Base-by-base conservation (phyloP, 1,140 invertebrate species). In the Nomia melanderi region DNA sequence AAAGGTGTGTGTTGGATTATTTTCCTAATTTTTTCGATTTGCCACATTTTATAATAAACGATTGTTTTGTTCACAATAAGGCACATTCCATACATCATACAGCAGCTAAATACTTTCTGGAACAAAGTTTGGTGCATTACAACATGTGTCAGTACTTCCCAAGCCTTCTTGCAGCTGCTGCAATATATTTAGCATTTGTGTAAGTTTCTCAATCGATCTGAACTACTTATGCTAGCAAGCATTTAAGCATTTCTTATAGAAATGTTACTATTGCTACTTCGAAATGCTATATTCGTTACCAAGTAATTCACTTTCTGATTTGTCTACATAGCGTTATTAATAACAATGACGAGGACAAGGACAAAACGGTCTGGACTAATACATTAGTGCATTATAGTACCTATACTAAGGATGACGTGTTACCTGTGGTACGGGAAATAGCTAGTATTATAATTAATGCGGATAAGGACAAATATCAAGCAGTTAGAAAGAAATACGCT, bases 21-120 rank as follows among this genome's bases (percentile, higher is more conserved):
- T 36, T 3, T 6, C 7, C 3, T 11, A n/a, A 20, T 53, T 44
- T 53, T 2, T 23, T 0, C 12, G 20, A 41, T 60, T 2, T 25
- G 7, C 17, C 36, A 8, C 25, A 14, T 14, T 1, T 36, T 54
- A 27, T 23, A 6, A 25, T 1, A 25, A 25, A 62, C 25, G 33
- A 71, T 31, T 47, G 11, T 1, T 33, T 54, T 62, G 9, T 20
- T 71, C 41, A 17, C 23, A 33, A 23, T 86, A 85, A 90, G 91
- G 91, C 88, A 72, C 90, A 92, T n/a, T 90, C 95, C 92, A 80
- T 96, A 91, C 90, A 96, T 88, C 97, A 99, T 89, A 95, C 95
- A 60, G 92, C 98, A 89, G 97, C 97, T 9, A 99, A 99, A 93
- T 99, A 98, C 89, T 95, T 99, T 64, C 94, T 98, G 83, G 98